Conservation (phyloP, 2,888 invertebrate species). For the Molanna angustata region DNA sequence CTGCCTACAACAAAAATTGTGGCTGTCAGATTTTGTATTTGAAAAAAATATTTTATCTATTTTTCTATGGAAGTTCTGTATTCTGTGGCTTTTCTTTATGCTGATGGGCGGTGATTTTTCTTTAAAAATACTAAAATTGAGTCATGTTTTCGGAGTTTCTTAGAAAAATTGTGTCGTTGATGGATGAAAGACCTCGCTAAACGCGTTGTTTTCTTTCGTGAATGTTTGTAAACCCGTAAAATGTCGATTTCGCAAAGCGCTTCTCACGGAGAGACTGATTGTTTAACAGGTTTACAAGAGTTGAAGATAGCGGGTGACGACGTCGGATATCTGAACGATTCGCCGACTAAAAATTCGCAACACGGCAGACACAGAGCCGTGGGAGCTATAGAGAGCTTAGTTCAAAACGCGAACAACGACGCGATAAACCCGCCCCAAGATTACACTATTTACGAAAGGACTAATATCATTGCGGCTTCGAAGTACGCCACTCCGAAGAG, state of each 20-base stretch:
- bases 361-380: slow-evolving; percentile 55
- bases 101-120: slow-evolving; percentile 14
- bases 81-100: slow-evolving; percentile 14
- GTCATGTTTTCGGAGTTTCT: slow-evolving; percentile 9
- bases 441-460: slow-evolving; percentile 62
- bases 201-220: too few relatives aligned
- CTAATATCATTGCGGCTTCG: slow-evolving; percentile 72
- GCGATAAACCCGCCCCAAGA: slow-evolving; percentile 45
- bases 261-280: slow-evolving; percentile 39
- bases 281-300: slow-evolving; percentile 53
- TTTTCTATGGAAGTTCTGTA: slow-evolving; percentile 3
- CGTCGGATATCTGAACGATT: slow-evolving; percentile 54
- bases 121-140: slow-evolving; percentile 7
- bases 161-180: too few relatives aligned
- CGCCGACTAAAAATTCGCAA: slow-evolving; percentile 42
- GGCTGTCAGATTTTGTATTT: too few relatives aligned
- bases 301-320: slow-evolving; percentile 54
- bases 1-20: too few relatives aligned
- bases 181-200: too few relatives aligned
- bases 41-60: background rate
- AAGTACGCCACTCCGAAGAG: slow-evolving; percentile 76
- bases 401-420: slow-evolving; percentile 47
- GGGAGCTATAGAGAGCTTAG: slow-evolving; percentile 65
- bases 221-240: slow-evolving; percentile 2
- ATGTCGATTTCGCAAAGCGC: slow-evolving; percentile 24